A percentile compares a stretch with the other conserved stretches of the same genome.
Conservation (phyloP, 2,888 invertebrate species). For the Euplagia quadripunctaria region DNA sequence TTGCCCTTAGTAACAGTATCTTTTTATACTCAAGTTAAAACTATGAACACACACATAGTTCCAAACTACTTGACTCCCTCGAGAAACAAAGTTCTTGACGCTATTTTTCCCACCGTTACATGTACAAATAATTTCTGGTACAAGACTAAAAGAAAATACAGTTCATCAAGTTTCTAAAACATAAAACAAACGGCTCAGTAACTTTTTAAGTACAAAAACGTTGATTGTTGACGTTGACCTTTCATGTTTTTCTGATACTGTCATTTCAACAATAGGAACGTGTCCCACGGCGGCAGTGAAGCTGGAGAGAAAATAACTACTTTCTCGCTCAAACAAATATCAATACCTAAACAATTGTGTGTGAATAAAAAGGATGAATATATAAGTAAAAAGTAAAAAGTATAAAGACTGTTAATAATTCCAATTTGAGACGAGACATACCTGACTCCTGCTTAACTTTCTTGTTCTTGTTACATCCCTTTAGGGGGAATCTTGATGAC, state of each 20-base stretch:
- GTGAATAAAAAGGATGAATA: background rate
- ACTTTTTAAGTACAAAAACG: background rate
- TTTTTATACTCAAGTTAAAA: too few relatives aligned
- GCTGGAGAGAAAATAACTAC: background rate
- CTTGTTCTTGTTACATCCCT: too few relatives aligned
- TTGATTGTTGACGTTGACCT: background rate
- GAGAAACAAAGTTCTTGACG: background rate
- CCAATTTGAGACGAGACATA: background rate
- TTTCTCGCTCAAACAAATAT: background rate
- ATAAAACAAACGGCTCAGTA: background rate
- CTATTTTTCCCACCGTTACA: background rate
- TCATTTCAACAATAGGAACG: background rate
- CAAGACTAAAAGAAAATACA: background rate
- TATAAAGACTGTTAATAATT: background rate
- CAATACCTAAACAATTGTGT: background rate
- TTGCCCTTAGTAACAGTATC: too few relatives aligned
- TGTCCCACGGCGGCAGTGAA: background rate
- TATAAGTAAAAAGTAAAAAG: background rate
- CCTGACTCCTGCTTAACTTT: background rate
- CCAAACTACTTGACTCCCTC: background rate
- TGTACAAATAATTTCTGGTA: background rate
- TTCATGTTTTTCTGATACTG: conserved; percentile 4
- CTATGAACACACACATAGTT: too few relatives aligned
- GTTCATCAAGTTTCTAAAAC: background rate
- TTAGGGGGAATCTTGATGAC: too few relatives aligned